Conservation (phyloP, 2,888 invertebrate species). For the Scaptomyza flava region DNA sequence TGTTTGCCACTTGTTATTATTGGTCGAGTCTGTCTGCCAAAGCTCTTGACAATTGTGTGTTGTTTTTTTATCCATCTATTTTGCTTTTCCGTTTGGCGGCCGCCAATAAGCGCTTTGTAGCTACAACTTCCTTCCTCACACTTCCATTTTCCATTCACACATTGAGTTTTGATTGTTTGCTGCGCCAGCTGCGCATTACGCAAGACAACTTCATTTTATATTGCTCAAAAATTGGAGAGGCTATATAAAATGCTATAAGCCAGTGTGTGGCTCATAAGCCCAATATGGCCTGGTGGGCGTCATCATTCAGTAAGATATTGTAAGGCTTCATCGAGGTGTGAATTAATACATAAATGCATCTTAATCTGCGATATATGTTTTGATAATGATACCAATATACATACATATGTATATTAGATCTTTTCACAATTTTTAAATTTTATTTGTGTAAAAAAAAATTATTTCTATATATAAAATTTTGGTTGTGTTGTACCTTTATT, state of each 20-base stretch:
- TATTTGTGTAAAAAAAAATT: conserved; percentile 40
- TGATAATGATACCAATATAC: conserved; percentile 50
- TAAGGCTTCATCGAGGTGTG: conserved; percentile 66
- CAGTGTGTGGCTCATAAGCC: conserved; percentile 58
- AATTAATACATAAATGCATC: conserved; percentile 27
- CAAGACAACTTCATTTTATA: conserved; percentile 77
- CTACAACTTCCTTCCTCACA: not conserved
- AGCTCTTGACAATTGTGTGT: conserved; percentile 52
- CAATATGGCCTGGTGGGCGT: conserved; percentile 70
- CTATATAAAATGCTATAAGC: conserved; percentile 54
- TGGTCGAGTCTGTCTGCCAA: conserved; percentile 39
- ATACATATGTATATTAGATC: not conserved
- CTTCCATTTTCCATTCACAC: not conserved
- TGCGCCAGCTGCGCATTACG: conserved; percentile 74
- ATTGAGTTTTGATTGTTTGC: conserved; percentile 27
- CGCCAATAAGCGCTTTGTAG: conserved; percentile 54
- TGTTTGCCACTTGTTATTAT: conserved; percentile 54
- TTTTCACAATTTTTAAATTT: conserved; percentile 23
- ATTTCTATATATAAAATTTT: conserved; percentile 62
- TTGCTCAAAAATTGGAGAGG: conserved; percentile 46
- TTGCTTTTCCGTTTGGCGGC: conserved; percentile 43
- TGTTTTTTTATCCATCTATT: conserved; percentile 10
- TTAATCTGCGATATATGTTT: conserved; percentile 23
- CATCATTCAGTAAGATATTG: conserved; percentile 60
- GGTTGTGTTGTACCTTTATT: conserved; percentile 24